phyloP scores from a whole-genome alignment of 2,113 vertebrate genomes.

The Antechinus stuartii region DNA sequence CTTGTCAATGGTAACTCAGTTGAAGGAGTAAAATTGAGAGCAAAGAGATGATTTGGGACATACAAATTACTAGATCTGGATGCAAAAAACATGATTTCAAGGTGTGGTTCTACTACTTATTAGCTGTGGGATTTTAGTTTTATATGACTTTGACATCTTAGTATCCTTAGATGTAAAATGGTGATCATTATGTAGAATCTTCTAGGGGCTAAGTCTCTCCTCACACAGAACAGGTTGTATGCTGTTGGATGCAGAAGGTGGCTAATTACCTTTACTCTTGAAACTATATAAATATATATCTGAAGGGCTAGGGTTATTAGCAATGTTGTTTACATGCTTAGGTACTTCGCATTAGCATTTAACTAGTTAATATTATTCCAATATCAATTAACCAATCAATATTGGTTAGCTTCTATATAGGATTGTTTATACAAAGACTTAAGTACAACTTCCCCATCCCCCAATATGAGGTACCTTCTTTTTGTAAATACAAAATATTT shows the following conservation, averaged over 20 bases:
- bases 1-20: slow-evolving; percentile 36
- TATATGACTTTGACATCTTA: not conserved
- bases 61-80: not conserved
- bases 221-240: not conserved
- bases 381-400: not conserved
- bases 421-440: not conserved
- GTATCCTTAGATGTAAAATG: not conserved
- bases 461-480: not conserved
- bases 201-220: not conserved
- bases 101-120: not conserved
- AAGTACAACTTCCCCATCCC: not conserved
- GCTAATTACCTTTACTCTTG: not conserved
- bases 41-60: slow-evolving; percentile 28
- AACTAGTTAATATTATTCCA: not conserved
- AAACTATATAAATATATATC: not conserved
- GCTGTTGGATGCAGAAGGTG: not conserved
- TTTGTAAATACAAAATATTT: not conserved
- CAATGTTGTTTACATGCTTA: not conserved
- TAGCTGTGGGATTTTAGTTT: not conserved
- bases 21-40: slow-evolving; percentile 45
- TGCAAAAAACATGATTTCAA: not conserved
- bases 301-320: not conserved
- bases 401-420: not conserved
- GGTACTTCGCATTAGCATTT: not conserved
- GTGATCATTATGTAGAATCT: not conserved